These are phyloP conservation scores for Dryomyza anilis DNA, from an alignment of 2,888 invertebrate genomes.

Conservation along the genomic window DNA sequence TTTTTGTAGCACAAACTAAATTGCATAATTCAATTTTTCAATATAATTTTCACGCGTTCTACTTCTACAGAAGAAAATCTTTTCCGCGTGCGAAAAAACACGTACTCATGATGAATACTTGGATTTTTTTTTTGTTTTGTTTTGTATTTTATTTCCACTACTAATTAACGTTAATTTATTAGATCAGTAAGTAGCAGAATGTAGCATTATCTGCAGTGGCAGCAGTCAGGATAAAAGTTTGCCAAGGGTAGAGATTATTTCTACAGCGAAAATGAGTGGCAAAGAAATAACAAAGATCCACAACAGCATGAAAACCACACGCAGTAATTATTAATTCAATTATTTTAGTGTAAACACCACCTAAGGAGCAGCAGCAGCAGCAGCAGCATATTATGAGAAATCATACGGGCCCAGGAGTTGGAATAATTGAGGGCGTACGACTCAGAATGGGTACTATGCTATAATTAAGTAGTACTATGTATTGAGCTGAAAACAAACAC, in stretches of 20 bases:
- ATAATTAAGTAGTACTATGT: too few species aligned
- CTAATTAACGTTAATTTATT: constrained; percentile 60
- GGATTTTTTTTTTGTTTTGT: neutral
- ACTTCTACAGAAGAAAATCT: too few species aligned
- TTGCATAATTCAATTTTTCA: too few species aligned
- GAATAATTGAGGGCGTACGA: too few species aligned
- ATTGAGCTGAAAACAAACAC: too few species aligned
- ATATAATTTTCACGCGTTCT: too few species aligned
- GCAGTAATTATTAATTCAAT: constrained; percentile 60
- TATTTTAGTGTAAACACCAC: constrained; percentile 55
- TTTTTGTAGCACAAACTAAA: too few species aligned
- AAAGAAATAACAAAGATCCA: constrained; percentile 27
- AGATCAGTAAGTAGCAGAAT: constrained; percentile 56
- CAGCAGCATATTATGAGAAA: too few species aligned
- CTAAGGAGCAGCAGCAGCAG: constrained; percentile 28
- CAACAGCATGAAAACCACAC: constrained; percentile 58
- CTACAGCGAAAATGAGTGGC: neutral
- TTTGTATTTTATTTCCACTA: constrained; percentile 41
- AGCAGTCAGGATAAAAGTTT: constrained; percentile 47
- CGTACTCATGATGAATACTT: constrained; percentile 40
- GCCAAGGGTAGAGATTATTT: constrained; percentile 29
- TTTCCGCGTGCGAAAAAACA: constrained; percentile 50
- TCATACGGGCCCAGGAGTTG: too few species aligned
- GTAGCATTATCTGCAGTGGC: constrained; percentile 32
- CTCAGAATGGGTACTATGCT: too few species aligned